Base-by-base conservation (phyloP, 2,113 vertebrate species). In the Hemiscyllium ocellatum region DNA sequence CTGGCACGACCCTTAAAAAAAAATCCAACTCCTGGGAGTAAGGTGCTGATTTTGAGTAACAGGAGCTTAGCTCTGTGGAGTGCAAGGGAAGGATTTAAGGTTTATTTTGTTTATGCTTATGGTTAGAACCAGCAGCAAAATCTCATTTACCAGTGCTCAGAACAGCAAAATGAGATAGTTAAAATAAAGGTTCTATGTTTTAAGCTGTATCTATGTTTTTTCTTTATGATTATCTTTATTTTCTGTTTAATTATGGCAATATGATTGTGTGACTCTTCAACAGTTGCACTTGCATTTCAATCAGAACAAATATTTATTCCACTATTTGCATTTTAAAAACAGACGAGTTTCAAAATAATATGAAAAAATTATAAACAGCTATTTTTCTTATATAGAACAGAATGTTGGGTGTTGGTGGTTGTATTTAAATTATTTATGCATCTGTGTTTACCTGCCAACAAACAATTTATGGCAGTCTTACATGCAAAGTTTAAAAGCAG, bases 301-400 rank as follows among this genome's bases (percentile, higher is more conserved):
- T 98, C 98, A 98, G 97, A 98, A 98, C 97, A 98, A 98, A 98
- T 98, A 98, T 98, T 98, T 98, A 98, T 98, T 98, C 97, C 97
- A 98, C 97, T 98, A 98, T 99, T 98, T 98, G 98, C 98, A 98
- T 98, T 98, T 97, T 98, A 98, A 98, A 97, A 98, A 98, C 97
- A 97, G 97, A 97, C 97, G 96, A 70, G 94, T 95, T 95, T 95
- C 66, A 72, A 95, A 95, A 98, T 97, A 97, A 98, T 98, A 98
- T 97, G 69, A 95, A 98, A 98, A 98, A 98, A 98, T 98, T 98
- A 98, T 98, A 98, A 98, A 98, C 98, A 98, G 98, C 97, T 98
- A 98, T 99, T 98, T 98, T 98, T 98, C 97, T 97, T 98, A 98
- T 95, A 95, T 98, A 97, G 97, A 98, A 98, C 98, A 98, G 97